Conservation (phyloP, 1,140 invertebrate species). For the Drosophila nigrodunni region DNA sequence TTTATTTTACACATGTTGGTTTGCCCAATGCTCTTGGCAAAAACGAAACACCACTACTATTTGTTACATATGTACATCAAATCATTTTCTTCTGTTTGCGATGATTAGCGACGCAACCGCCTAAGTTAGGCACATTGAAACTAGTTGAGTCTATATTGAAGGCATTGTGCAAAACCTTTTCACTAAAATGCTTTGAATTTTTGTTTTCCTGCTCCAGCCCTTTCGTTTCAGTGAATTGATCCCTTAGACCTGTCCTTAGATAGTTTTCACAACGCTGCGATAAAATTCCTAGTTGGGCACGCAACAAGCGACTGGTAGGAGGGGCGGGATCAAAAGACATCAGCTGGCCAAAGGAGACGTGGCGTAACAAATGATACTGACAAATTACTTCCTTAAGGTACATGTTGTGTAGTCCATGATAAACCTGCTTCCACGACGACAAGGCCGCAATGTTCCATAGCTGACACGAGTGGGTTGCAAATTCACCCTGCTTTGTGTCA, state of each 20-base stretch:
- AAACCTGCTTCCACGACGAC: constrained; percentile 48
- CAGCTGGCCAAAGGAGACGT: constrained; percentile 49
- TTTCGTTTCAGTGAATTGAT: neutral
- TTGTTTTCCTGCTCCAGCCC: neutral
- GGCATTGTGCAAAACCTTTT: neutral
- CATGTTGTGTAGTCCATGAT: constrained; percentile 50
- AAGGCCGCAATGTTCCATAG: constrained; percentile 56
- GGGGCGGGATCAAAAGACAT: constrained; percentile 40
- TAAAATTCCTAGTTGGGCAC: constrained; percentile 31
- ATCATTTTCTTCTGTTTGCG: neutral
- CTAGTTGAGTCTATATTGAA: neutral
- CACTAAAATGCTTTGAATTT: too few relatives aligned
- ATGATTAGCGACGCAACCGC: neutral
- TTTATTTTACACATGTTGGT: too few relatives aligned
- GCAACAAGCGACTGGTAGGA: neutral
- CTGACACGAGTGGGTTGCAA: constrained; percentile 57
- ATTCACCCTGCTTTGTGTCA: constrained; percentile 37
- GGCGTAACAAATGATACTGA: constrained; percentile 36
- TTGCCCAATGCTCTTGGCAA: too few relatives aligned
- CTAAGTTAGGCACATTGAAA: neutral
- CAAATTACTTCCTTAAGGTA: constrained; percentile 43
- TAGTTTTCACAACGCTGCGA: constrained; percentile 6
- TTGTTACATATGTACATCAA: neutral
- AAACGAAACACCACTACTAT: neutral
- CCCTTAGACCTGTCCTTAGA: neutral